These are phyloP conservation scores for Carpatolechia fugitivella DNA, from an alignment of 2,888 invertebrate genomes.

Conservation along the genomic window DNA sequence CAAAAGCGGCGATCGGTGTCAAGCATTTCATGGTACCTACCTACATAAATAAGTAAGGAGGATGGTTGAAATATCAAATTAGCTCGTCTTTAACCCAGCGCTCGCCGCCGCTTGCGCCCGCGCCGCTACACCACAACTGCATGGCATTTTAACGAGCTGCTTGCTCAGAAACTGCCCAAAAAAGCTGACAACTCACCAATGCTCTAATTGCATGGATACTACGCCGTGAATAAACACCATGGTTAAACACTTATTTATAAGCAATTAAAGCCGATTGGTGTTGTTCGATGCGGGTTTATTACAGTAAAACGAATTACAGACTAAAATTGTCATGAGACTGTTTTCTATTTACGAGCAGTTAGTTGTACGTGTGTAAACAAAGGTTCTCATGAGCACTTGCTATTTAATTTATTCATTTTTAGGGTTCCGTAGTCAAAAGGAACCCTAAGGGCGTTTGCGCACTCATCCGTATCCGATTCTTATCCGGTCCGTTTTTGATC, in stretches of 20 bases:
- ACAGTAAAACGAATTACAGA: no score
- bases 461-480: no score
- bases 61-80: slow-evolving; percentile 63
- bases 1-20: slow-evolving; percentile 57
- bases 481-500: no score
- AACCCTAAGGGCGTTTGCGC: no score
- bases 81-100: slow-evolving; percentile 54
- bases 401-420: no score
- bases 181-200: slow-evolving; percentile 44
- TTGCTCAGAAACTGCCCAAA: slow-evolving; percentile 43
- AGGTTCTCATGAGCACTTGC: no score
- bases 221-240: slow-evolving; percentile 15
- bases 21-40: slow-evolving; percentile 41
- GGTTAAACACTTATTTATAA: slow-evolving; percentile 8
- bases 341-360: no score
- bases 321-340: no score
- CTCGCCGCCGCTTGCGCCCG: no score
- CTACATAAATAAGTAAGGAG: slow-evolving; percentile 47
- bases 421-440: no score
- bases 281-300: no score
- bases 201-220: slow-evolving; percentile 58
- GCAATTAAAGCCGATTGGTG: slow-evolving; percentile 2
- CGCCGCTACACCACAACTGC: slow-evolving; percentile 30
- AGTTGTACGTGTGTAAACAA: no score
- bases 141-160: slow-evolving; percentile 69